phyloP scores from a whole-genome alignment of 2,888 invertebrate genomes.

The Hetaerina titia region DNA sequence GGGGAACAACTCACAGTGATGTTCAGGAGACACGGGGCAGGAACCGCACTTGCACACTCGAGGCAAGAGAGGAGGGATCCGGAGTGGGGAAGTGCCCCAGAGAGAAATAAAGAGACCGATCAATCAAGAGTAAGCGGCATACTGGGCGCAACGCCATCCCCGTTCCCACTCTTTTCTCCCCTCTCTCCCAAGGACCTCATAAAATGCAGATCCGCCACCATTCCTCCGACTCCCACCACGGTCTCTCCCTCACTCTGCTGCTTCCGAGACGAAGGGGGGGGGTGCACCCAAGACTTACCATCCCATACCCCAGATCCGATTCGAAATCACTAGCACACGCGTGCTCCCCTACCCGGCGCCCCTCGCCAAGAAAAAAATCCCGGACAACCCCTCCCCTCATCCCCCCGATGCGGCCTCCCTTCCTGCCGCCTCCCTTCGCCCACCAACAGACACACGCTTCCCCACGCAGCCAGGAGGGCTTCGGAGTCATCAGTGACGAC shows the following conservation, averaged over 20 bases:
- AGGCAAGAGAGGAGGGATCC: background rate
- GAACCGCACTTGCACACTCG: background rate
- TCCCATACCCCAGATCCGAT: background rate
- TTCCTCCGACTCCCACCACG: background rate
- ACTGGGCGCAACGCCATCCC: background rate
- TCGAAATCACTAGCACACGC: background rate
- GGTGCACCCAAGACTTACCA: background rate
- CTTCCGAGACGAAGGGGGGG: background rate
- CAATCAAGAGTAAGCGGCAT: slow-evolving; percentile 43
- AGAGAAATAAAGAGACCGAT: background rate
- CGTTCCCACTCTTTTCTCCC: background rate
- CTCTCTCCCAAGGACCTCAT: slow-evolving; percentile 13
- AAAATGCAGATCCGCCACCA: background rate
- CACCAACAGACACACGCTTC: too few species aligned
- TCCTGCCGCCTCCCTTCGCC: too few species aligned
- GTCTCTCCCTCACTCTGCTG: background rate
- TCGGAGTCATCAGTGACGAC: too few species aligned
- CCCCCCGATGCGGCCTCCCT: too few species aligned
- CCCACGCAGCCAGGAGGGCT: too few species aligned
- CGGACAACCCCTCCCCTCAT: too few species aligned
- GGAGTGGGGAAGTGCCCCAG: background rate
- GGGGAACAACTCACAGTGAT: too few species aligned
- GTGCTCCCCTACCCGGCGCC: background rate
- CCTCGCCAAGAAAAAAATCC: too few species aligned
- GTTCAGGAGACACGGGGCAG: too few species aligned